Base-by-base conservation (phyloP, 2,888 invertebrate genomes). In the Lithophane socia region DNA sequence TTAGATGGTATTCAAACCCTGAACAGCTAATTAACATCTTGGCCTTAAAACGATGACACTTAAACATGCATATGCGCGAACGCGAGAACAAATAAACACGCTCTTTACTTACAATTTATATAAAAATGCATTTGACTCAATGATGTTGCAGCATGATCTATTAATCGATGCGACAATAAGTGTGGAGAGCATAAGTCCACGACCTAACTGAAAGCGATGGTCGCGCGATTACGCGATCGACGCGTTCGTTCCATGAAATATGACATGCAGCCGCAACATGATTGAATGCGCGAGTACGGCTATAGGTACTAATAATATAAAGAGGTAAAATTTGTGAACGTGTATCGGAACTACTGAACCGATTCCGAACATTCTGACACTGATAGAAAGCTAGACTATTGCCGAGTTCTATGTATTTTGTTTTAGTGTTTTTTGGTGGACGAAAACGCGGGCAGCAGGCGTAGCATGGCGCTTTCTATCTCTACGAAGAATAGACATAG, bases 1-100 rank as follows among this genome's bases (percentile, higher is more conserved):
- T n/a, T 49, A 77, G 12, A 56, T 49, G 63, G 8, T 63, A 49
- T 24, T 37, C 21, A 79, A 63, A 42, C 44, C 16, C 16, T 8
- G 8, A 52, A 77, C 37, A 61, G 21, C 13, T 54, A 61, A 56
- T 79, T 70, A 64, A 42, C 71, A 71, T 64, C 63, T 71, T 71
- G 63, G 63, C 79, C 13, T 13, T 42, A 13, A 54, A 54, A n/a
- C 37, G 0, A 49, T 24, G 37, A 44, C 21, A n/a, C 37, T 9
- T 7, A n/a, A 5, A 37, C 5, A 54, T 37, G 7, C 47, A 44
- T 47, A n/a, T 21, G 47, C n/a, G n/a, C n/a, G n/a, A n/a, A 13
- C 54, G 49, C 42, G 10, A 29, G 37, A 47, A 21, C 42, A 54
- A 42, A 37, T 60, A 29, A 52, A n/a, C 66, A 44, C 18, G 42